Evolutionary conservation across 2,888 invertebrate genomes (phyloP).

Genomic region (Ceraclea dissimilis): DNA sequence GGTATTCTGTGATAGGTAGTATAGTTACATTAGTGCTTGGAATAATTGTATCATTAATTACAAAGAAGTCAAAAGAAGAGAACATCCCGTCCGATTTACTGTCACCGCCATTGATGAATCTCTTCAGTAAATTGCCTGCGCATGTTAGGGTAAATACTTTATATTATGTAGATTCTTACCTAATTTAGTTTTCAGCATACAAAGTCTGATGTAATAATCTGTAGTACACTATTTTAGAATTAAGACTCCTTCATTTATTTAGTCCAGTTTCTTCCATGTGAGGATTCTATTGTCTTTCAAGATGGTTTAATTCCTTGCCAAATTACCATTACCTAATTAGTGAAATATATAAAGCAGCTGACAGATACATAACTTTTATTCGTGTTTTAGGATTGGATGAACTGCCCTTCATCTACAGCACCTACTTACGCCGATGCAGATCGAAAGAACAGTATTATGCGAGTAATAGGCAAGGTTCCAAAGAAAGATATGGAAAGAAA

Average conservation of each 20-base stretch:
- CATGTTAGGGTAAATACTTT: slow-evolving; percentile 37
- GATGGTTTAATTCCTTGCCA: too few species aligned
- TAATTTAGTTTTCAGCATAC: not conserved
- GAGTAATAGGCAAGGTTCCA: slow-evolving; percentile 39
- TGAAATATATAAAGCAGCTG: not conserved
- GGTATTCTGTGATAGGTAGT: slow-evolving; percentile 82
- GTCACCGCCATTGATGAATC: slow-evolving; percentile 55
- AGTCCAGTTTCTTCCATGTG: too few species aligned
- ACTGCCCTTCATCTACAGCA: slow-evolving; percentile 14
- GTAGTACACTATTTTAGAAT: not conserved
- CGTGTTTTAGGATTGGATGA: slow-evolving; percentile 35
- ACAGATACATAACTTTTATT: not conserved
- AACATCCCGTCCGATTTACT: slow-evolving; percentile 59
- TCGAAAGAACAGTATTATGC: slow-evolving; percentile 41
- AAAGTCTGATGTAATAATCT: not conserved
- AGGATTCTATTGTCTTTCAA: too few species aligned
- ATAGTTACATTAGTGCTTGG: slow-evolving; percentile 66
- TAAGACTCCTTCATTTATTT: too few species aligned
- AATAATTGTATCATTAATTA: slow-evolving; percentile 60
- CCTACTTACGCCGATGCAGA: not conserved
- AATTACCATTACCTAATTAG: too few species aligned
- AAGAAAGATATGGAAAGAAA: slow-evolving; percentile 43
- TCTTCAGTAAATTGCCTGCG: slow-evolving; percentile 46
- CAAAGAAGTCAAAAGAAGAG: slow-evolving; percentile 54
- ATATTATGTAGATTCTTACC: not conserved